Conservation (phyloP, 2,888 invertebrate species). For the Entomobrya proxima region DNA sequence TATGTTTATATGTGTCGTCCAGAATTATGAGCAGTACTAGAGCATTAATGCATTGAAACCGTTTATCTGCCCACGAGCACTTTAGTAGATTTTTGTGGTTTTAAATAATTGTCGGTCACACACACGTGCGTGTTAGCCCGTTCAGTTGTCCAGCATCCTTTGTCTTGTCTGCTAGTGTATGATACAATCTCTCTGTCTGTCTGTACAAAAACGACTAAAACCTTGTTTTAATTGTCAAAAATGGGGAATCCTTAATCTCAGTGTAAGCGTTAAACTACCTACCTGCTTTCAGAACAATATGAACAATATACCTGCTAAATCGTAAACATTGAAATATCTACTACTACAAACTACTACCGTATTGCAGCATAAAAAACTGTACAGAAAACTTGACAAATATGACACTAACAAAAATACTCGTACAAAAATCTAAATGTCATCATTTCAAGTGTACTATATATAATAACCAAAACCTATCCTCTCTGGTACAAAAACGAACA, state of each 20-base stretch:
- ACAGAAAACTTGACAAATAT: slow-evolving; percentile 18
- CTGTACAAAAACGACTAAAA: slow-evolving; percentile 23
- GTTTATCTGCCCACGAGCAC: slow-evolving; percentile 60
- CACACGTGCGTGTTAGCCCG: background rate
- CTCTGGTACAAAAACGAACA: slow-evolving; percentile 2
- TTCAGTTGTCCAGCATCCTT: slow-evolving; percentile 30
- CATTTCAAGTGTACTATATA: slow-evolving; percentile 10
- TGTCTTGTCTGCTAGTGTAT: slow-evolving; percentile 35
- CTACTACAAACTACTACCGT: background rate
- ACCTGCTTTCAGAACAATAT: background rate
- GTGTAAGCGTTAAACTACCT: background rate
- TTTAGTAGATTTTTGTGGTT: slow-evolving; percentile 25
- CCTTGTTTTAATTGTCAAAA: background rate
- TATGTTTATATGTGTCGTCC: slow-evolving; percentile 30
- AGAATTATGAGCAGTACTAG: background rate
- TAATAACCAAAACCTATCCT: background rate
- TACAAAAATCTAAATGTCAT: slow-evolving; percentile 24
- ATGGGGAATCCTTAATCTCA: slow-evolving; percentile 69
- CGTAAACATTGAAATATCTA: background rate
- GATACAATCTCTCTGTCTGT: slow-evolving; percentile 13
- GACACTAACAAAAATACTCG: slow-evolving; percentile 25
- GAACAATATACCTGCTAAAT: no score
- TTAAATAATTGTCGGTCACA: slow-evolving; percentile 43
- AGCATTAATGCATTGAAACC: background rate
- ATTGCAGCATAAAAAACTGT: no score